Evolutionary conservation across 2,113 vertebrate genomes (phyloP), one percentile per base, ranked within the genome.

Genomic region (Lasiurus borealis): DNA sequence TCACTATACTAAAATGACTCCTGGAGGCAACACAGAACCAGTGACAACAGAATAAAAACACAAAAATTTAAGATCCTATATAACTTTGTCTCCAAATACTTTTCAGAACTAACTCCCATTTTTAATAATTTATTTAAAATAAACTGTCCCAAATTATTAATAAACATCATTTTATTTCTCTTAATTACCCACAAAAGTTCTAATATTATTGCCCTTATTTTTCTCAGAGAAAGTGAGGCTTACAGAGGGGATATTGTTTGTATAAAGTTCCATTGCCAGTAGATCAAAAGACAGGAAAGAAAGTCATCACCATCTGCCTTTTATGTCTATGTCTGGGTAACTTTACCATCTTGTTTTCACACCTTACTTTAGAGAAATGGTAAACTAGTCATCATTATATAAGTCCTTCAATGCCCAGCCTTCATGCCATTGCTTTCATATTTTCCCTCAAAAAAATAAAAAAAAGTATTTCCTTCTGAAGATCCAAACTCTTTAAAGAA

Each of bases 101-200:
- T 85, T 90, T 76, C 4, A 88, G 44, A 91, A 62, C 18, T 21
- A 83, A 85, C 6, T 83, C 3, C 0, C 7, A 82, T 81, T 89
- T 85, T 82, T 8, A 64, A 69, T 88, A 46, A 76, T 52, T 87
- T 59, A 78, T 89, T 88, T 34, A 89, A 15, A 25, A 84, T 57
- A 59, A 29, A 25, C 4, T 90, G 2, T 36, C 16, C 10, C 89
- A 78, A 78, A 73, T 25, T 85, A 80, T 71, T 91, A 71, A 44
- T 31, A 80, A 25, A 44, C 6, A 50, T 25, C 81, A 64, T 34
- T 94, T 88, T 64, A 54, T 12, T 40, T 8, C 1, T 64, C 27
- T 0, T 2, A 76, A 31, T 31, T 23, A 54, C 0, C 21, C n/a
- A 18, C 23, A 15, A 12, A 95, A 36, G 11, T 75, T 81, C 31